Conservation (phyloP, 2,797 vertebrate species). For the Propithecus deckenii region DNA sequence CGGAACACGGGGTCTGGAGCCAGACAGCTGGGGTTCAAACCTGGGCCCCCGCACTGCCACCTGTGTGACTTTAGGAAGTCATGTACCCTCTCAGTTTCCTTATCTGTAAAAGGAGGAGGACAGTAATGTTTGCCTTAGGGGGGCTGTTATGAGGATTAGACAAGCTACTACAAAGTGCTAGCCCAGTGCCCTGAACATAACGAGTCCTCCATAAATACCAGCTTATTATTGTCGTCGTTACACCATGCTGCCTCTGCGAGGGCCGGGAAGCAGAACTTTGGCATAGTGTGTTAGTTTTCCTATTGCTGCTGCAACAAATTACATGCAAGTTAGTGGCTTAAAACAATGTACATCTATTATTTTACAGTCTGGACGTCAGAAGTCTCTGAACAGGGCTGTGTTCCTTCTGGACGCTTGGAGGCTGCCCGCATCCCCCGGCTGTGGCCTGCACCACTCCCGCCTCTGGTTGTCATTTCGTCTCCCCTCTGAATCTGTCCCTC, state of each 20-base stretch:
- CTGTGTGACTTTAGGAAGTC: not conserved
- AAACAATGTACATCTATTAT: not conserved
- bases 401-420: not conserved
- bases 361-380: not conserved
- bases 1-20: not conserved
- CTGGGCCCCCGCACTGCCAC: not conserved
- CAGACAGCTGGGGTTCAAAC: not conserved
- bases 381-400: not conserved
- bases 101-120: not conserved
- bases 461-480: too few species aligned
- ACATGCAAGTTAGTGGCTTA: not conserved
- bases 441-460: rapidly evolving
- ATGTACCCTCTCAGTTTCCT: not conserved
- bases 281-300: not conserved
- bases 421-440: not conserved
- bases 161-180: rapidly evolving
- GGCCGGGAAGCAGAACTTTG: rapidly evolving
- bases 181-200: rapidly evolving
- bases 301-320: not conserved
- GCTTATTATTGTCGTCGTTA: rapidly evolving
- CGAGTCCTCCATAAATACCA: rapidly evolving
- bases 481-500: not conserved
- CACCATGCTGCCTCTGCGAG: too few species aligned
- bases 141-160: not conserved
- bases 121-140: too few species aligned